Evolutionary conservation across 92 coral and sea anemone genomes (phyloP).

Genomic region (Zoanthus solanderi): DNA sequence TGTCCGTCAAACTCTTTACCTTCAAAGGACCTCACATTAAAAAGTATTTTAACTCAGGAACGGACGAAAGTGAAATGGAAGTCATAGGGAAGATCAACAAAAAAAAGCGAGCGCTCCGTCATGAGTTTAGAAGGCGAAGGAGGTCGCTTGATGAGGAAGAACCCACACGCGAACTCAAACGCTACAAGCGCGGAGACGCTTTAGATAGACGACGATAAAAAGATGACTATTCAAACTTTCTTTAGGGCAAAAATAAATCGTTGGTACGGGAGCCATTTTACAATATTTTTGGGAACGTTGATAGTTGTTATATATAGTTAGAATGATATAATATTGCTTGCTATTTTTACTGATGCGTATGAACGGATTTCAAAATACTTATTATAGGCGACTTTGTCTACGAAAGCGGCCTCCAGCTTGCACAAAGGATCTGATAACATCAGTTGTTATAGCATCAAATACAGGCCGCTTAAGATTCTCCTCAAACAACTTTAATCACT

Average conservation of each 20-base stretch:
- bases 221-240: background rate
- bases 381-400: background rate
- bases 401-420: background rate
- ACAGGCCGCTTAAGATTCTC: background rate
- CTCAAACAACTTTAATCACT: background rate
- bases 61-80: conserved; percentile 85
- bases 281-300: background rate
- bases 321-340: background rate
- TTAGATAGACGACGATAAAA: conserved; percentile 5
- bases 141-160: conserved; percentile 13
- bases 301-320: background rate
- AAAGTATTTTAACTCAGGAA: conserved; percentile 69
- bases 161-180: conserved; percentile 14
- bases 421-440: background rate
- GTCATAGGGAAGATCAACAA: conserved; percentile 81
- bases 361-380: background rate
- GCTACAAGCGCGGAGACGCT: conserved; percentile 11
- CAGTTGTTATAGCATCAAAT: background rate
- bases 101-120: conserved; percentile 59
- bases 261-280: background rate
- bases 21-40: conserved; percentile 65
- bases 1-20: conserved; percentile 38
- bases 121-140: conserved; percentile 30
- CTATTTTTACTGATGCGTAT: background rate
- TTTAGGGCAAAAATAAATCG: background rate